phyloP scores from a whole-genome alignment of 1,140 invertebrate genomes.

The Bombus pyrosoma region DNA sequence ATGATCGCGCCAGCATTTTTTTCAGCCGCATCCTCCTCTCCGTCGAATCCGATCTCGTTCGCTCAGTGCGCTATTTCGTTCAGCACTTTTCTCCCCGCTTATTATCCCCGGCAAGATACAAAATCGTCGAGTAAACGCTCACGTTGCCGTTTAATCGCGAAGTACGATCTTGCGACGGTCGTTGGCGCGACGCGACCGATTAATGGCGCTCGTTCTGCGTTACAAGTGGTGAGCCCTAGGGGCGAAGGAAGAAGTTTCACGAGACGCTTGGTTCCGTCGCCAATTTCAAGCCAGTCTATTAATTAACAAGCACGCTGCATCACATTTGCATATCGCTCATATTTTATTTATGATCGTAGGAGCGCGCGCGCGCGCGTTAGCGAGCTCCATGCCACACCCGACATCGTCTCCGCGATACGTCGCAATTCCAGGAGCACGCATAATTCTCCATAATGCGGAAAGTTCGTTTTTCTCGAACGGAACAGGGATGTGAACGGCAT shows the following conservation, averaged over 20 bases:
- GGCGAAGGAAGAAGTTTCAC: neutral
- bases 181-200: neutral
- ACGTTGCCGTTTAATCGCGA: conserved; percentile 10
- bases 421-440: conserved; percentile 33
- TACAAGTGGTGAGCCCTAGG: neutral
- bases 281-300: conserved; percentile 34
- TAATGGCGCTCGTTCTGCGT: conserved; percentile 11
- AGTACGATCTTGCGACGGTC: neutral
- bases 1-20: neutral
- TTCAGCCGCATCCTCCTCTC: neutral
- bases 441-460: conserved; percentile 46
- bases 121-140: conserved; percentile 1
- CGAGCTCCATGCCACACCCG: neutral
- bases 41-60: too few relatives aligned
- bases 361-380: too few relatives aligned
- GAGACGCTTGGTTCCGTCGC: neutral
- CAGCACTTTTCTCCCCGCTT: neutral
- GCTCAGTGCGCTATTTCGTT: neutral
- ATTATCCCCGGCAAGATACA: neutral
- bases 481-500: neutral
- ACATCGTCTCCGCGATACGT: conserved; percentile 14
- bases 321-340: conserved; percentile 50
- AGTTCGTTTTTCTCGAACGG: conserved; percentile 36
- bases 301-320: conserved; percentile 36
- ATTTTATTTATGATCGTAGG: conserved; percentile 38